Evolutionary conservation across 2,888 invertebrate species (phyloP).

Genomic region (Himalopsyche kuldschensis): DNA sequence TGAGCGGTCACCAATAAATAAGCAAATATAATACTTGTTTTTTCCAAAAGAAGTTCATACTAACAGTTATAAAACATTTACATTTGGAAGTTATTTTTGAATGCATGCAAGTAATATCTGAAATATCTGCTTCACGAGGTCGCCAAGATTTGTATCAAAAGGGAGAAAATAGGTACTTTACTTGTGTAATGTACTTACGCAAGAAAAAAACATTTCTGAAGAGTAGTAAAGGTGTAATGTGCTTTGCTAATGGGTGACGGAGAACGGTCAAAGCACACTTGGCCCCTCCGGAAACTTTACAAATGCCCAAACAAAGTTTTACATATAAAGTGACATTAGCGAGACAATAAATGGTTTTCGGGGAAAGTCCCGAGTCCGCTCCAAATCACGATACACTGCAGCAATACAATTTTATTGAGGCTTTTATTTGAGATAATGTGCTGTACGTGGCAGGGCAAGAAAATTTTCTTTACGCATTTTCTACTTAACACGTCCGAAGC

Average conservation of each 20-base stretch:
- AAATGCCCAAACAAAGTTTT: conserved; percentile 24
- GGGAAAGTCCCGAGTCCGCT: not conserved
- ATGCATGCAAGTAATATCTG: no score
- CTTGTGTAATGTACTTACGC: not conserved
- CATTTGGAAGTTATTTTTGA: no score
- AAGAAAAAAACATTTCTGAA: not conserved
- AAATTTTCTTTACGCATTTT: not conserved
- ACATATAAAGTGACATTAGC: conserved; percentile 10
- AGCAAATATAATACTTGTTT: no score
- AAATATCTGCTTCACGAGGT: no score
- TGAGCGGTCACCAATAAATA: no score
- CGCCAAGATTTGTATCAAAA: no score
- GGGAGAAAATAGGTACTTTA: no score
- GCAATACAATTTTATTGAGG: not conserved
- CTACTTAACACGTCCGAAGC: not conserved
- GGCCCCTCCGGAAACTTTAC: conserved; percentile 1
- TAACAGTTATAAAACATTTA: no score
- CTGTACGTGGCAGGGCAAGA: not conserved
- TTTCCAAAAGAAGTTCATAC: no score
- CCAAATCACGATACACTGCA: not conserved
- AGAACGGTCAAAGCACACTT: not conserved
- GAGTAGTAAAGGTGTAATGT: not conserved
- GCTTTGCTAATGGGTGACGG: not conserved
- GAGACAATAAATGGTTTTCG: conserved; percentile 1
- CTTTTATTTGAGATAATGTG: conserved; percentile 8